Evolutionary conservation across 1,140 invertebrate genomes (phyloP).

Genomic region (Ctenoplectra terminalis): DNA sequence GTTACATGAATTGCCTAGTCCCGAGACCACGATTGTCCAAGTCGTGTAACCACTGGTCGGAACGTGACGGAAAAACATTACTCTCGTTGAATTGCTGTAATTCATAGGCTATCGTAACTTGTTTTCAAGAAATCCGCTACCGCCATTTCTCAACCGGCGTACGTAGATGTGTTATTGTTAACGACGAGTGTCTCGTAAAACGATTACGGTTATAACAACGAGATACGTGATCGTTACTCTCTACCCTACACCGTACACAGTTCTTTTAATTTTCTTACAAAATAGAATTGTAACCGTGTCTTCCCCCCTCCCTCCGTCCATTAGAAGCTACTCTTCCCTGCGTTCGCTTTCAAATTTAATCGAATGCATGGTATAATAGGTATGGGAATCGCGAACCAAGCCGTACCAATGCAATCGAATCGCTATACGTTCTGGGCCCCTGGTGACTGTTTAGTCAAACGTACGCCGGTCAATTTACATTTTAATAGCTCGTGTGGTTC

Average conservation of each 20-base stretch:
- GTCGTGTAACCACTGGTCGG: slow-evolving; percentile 38
- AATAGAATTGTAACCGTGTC: no score
- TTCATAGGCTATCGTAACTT: slow-evolving; percentile 51
- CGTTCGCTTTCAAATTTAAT: slow-evolving; percentile 4
- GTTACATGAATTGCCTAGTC: slow-evolving; percentile 59
- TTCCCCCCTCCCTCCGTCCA: background rate
- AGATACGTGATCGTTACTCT: no score
- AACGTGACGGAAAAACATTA: slow-evolving; percentile 69
- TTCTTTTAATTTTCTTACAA: no score
- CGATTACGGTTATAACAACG: slow-evolving; percentile 24
- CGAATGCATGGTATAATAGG: background rate
- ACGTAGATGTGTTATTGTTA: slow-evolving; percentile 25
- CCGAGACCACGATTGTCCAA: slow-evolving; percentile 56
- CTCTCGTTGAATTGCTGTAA: slow-evolving; percentile 62
- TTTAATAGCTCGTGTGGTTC: slow-evolving; percentile 70
- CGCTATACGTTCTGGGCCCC: slow-evolving; percentile 42
- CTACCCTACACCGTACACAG: no score
- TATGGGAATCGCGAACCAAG: slow-evolving; percentile 15
- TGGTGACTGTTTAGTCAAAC: slow-evolving; percentile 78
- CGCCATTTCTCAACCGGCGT: slow-evolving; percentile 28
- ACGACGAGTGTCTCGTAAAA: slow-evolving; percentile 14
- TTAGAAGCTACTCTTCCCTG: background rate
- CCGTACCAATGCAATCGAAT: slow-evolving; percentile 16
- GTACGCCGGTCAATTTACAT: slow-evolving; percentile 79
- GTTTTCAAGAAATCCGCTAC: slow-evolving; percentile 36